Evolutionary conservation across 2,888 invertebrate genomes (phyloP).

Genomic region (Dicyrtoma fusca): DNA sequence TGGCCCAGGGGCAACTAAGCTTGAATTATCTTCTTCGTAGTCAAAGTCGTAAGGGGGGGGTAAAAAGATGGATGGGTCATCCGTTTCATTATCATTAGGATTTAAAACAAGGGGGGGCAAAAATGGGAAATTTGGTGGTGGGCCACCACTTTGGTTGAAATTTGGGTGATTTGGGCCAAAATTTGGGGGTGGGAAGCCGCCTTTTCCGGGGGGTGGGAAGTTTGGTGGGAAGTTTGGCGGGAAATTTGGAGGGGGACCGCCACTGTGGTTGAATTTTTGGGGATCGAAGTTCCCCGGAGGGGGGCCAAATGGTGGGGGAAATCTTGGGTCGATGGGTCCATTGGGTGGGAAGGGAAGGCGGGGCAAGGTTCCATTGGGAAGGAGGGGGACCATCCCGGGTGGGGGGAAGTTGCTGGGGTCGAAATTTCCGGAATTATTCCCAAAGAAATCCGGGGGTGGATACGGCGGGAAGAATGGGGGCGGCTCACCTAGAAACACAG

Average conservation of each 20-base stretch:
- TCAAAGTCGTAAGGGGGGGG: constrained; percentile 85
- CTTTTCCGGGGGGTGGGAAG: constrained; percentile 59
- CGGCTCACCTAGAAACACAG: constrained; percentile 80
- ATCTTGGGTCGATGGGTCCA: not conserved
- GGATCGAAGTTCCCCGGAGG: constrained; percentile 59
- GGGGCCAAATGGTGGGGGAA: constrained; percentile 61
- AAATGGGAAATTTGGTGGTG: constrained; percentile 59
- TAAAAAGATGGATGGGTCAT: constrained; percentile 88
- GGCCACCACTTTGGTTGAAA: constrained; percentile 55
- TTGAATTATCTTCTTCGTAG: constrained; percentile 77
- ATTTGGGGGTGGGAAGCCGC: constrained; percentile 9
- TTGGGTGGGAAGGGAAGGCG: constrained; percentile 47
- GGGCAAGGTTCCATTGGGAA: constrained; percentile 55
- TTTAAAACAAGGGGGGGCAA: constrained; percentile 58
- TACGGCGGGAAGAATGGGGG: constrained; percentile 69
- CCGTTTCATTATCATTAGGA: constrained; percentile 68
- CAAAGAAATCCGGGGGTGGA: constrained; percentile 60
- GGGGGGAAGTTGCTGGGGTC: constrained; percentile 55
- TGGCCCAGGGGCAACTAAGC: constrained; percentile 78
- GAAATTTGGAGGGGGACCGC: constrained; percentile 68
- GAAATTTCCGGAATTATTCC: constrained; percentile 53
- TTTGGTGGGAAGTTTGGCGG: constrained; percentile 66
- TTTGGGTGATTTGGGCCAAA: constrained; percentile 49
- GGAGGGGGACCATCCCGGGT: constrained; percentile 54
- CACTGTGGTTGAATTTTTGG: constrained; percentile 58